Evolutionary conservation across 2,888 invertebrate genomes (phyloP).

Genomic region (Biston stratarius): DNA sequence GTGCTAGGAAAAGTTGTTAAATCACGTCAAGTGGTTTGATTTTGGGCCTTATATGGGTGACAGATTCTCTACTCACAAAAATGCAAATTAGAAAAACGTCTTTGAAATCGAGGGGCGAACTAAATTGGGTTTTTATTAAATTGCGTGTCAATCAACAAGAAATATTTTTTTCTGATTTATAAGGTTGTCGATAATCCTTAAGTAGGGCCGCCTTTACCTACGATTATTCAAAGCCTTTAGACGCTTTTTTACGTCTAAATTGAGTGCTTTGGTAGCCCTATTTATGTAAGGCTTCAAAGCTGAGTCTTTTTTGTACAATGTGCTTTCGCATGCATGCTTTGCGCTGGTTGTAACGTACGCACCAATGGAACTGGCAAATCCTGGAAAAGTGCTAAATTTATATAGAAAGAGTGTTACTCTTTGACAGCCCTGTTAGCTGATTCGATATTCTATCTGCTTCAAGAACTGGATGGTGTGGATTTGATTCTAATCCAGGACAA

Average conservation of each 20-base stretch:
- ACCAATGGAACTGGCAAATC: background rate
- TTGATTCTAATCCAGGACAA: too few relatives aligned
- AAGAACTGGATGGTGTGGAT: too few relatives aligned
- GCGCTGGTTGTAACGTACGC: background rate
- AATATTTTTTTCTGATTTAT: background rate
- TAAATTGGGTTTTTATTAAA: background rate
- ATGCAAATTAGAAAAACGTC: too few relatives aligned
- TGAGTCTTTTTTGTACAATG: conserved; percentile 3
- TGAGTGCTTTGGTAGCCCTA: background rate
- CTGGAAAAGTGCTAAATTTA: background rate
- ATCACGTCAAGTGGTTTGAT: too few relatives aligned
- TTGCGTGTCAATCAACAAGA: too few relatives aligned
- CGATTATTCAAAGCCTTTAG: background rate
- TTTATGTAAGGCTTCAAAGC: conserved; percentile 17
- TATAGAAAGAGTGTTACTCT: background rate
- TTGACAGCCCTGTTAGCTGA: background rate
- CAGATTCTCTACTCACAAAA: too few relatives aligned
- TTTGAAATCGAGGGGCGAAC: too few relatives aligned
- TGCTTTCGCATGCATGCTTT: conserved; percentile 6
- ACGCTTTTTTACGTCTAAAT: background rate
- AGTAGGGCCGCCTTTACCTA: background rate
- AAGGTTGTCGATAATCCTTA: too few relatives aligned
- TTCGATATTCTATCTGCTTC: too few relatives aligned
- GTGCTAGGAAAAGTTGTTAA: too few relatives aligned
- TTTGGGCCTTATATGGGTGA: too few relatives aligned